These are phyloP conservation scores for Pseudomyrmex flavicornis DNA, from an alignment of 1,140 invertebrate species.

Conservation along the genomic window DNA sequence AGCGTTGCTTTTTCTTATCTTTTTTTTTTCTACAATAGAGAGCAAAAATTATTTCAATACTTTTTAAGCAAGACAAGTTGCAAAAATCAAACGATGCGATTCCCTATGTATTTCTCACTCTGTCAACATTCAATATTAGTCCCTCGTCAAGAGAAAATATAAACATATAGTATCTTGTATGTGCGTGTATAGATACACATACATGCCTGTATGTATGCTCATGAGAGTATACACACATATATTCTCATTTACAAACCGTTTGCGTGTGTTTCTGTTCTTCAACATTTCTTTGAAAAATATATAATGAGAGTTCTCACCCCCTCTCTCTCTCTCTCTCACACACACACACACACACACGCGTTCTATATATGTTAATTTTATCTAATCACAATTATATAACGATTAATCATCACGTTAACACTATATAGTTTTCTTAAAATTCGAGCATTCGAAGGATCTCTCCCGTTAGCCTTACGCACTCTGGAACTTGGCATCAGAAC, in stretches of 20 bases:
- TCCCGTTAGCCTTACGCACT: background rate
- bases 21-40: too few relatives aligned
- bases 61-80: background rate
- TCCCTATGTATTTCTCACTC: background rate
- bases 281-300: constrained; percentile 51
- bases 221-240: constrained; percentile 31
- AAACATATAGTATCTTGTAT: constrained; percentile 10
- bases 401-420: background rate
- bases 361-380: constrained; percentile 25
- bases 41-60: too few relatives aligned
- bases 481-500: background rate
- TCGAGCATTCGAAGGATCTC: constrained; percentile 11
- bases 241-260: constrained; percentile 50
- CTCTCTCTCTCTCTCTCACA: too few relatives aligned
- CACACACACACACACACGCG: constrained; percentile 45
- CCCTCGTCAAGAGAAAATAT: constrained; percentile 34
- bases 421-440: constrained; percentile 30
- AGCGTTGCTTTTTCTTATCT: too few relatives aligned
- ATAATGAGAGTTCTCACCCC: constrained; percentile 58
- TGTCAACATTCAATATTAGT: constrained; percentile 38
- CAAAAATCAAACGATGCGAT: background rate
- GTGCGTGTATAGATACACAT: background rate
- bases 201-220: constrained; percentile 9
- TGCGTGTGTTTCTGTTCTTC: constrained; percentile 2
- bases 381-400: constrained; percentile 32